Base-by-base conservation (phyloP, 2,888 invertebrate species). In the Cheilosia impressa region DNA sequence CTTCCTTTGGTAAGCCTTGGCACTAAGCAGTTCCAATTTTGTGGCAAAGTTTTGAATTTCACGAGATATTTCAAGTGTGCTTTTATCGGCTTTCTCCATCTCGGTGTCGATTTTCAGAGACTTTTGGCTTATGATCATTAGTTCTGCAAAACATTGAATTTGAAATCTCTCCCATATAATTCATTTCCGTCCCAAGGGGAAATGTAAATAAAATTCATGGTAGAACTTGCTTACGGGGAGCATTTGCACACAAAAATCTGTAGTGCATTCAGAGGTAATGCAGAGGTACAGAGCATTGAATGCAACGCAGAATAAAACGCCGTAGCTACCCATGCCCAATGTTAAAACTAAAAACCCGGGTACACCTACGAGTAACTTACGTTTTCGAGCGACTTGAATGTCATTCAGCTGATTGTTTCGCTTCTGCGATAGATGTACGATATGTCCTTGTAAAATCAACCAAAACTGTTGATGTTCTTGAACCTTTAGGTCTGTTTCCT, bases 381-480 rank as follows among this genome's bases (percentile, higher is more conserved):
- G 96, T 92, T 96, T 96, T 83, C 94, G 94, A 13, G 96, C 93
- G 22, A 96, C 93, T 91, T 95, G 95, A 75, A 96, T 94, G 87
- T 96, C 95, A 43, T 94, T 93, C 10, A 96, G 91, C 90, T 96
- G 95, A 83, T 93, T 93, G 88, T 95, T 95, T 81, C 96, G 93
- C 87, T 96, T 95, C 79, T 95, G 93, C 0, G 96, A 94, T 17
- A 97, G 91, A 83, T 93, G 93, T 1, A 96, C 94, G 75, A 96
- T 94, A 89, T 95, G 95, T 0, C 95, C 95, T 91, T 97, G 96
- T 87, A 96, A 94, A 62, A 96, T 94, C 87, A 97, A 92, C 97
- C 97, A 97, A 90, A 95, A 94, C 88, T 95, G 94, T 91, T 97
- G 96, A 88, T 95, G 91, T 62, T 93, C 92, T 88, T 95, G 94